phyloP scores from a whole-genome alignment of 2,888 invertebrate species.

The Drosophila austrosaltans region DNA sequence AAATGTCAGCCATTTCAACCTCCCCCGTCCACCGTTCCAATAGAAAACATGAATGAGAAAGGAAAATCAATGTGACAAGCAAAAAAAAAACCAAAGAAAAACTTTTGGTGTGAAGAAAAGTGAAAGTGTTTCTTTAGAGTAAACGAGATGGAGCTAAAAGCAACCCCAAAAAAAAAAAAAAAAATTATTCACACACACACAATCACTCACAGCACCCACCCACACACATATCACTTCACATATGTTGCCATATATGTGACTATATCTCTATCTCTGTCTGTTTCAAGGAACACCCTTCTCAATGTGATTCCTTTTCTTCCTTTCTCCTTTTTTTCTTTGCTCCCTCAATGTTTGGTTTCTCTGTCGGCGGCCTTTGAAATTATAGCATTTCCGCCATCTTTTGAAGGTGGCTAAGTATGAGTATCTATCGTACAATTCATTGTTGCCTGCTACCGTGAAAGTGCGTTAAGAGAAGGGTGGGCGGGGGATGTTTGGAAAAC shows the following conservation, averaged over 20 bases:
- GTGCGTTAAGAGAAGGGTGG: constrained; percentile 59
- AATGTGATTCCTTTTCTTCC: background rate
- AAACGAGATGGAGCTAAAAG: constrained; percentile 22
- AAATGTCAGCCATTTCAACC: constrained; percentile 41
- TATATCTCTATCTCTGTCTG: constrained; percentile 4
- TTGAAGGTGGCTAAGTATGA: constrained; percentile 40
- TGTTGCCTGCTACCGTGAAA: constrained; percentile 43
- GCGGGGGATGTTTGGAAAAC: constrained; percentile 49
- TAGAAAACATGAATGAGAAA: constrained; percentile 28
- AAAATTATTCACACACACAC: constrained; percentile 16
- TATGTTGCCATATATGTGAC: constrained; percentile 11
- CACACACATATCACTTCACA: constrained; percentile 24
- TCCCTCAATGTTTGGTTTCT: constrained; percentile 13
- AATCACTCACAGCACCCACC: background rate
- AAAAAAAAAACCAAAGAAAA: constrained; percentile 27
- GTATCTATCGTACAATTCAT: constrained; percentile 19
- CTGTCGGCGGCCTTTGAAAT: constrained; percentile 69
- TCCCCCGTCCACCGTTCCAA: too few relatives aligned
- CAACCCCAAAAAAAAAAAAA: constrained; percentile 59
- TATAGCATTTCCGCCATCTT: constrained; percentile 77
- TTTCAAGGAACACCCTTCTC: background rate
- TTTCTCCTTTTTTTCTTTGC: background rate
- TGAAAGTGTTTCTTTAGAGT: constrained; percentile 58
- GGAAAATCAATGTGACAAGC: constrained; percentile 68
- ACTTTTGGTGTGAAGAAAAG: constrained; percentile 71